phyloP scores from a whole-genome alignment of 2,888 invertebrate species.

The Toxonevra muliebris region DNA sequence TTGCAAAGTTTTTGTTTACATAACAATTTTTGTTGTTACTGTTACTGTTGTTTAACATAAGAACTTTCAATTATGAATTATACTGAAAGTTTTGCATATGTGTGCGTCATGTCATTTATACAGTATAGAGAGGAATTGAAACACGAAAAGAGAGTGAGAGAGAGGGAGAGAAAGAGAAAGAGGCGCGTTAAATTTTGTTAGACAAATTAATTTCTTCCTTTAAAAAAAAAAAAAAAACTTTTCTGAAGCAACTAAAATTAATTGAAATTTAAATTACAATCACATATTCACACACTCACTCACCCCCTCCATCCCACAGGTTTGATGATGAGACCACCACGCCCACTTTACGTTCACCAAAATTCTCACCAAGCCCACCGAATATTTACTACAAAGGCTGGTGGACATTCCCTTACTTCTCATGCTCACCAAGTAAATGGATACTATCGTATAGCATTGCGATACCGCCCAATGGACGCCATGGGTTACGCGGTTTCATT shows the following conservation, averaged over 20 bases:
- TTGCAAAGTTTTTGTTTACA: background rate
- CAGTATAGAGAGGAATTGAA: background rate
- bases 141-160: too few relatives aligned
- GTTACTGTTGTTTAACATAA: background rate
- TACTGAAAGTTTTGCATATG: background rate
- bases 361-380: slow-evolving; percentile 72
- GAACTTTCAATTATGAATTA: slow-evolving; percentile 3
- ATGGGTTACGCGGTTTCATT: slow-evolving; percentile 70
- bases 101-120: background rate
- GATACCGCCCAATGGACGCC: slow-evolving; percentile 68
- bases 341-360: slow-evolving; percentile 70
- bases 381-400: slow-evolving; percentile 75
- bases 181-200: too few relatives aligned
- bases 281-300: too few relatives aligned
- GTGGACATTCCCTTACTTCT: slow-evolving; percentile 92
- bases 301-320: too few relatives aligned
- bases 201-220: too few relatives aligned
- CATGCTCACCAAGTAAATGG: slow-evolving; percentile 82
- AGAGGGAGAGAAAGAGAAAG: too few relatives aligned
- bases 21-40: background rate
- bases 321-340: slow-evolving; percentile 71
- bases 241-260: too few relatives aligned
- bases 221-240: too few relatives aligned
- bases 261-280: too few relatives aligned
- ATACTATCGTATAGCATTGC: slow-evolving; percentile 84